Base-by-base conservation (phyloP, 35 echinoderm and acorn worm species). In the Lytechinus variegatus region DNA sequence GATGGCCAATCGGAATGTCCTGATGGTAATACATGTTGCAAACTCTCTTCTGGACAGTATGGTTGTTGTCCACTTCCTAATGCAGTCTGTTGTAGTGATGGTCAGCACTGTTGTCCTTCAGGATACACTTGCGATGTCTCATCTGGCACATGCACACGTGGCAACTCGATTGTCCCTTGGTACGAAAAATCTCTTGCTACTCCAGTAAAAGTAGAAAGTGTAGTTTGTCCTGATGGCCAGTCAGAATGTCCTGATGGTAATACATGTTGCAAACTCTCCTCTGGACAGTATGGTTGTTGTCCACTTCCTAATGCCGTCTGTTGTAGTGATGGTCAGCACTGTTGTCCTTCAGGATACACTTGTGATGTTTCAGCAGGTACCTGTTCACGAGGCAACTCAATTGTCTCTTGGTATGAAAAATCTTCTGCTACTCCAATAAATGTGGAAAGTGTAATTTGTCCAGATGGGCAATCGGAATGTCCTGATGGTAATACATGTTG, bases 281-380 rank as follows among this genome's bases (percentile, higher is more conserved):
- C 61, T 71, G 61, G 61, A 6, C 12, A 71, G 24, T 71, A 71
- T 71, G 61, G 61, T 71, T 71, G 61, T 71, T 71, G 61, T 71
- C 61, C 61, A 21, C 61, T 71, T 21, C 61, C 61, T 21, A 71
- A 71, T 71, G 97, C 97, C 54, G 94, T 96, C 0, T 98, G 97
- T 52, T 98, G 97, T n/a, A 72, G 54, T 93, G 97, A 98, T 95
- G 27, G 24, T 9, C 12, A 61, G 9, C 97, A 98, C 61, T 98
- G 96, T 86, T 98, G 97, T 95, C 97, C 97, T 4, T 58, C 52
- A 55, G 97, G 96, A 9, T 96, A 95, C 92, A 98, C 97, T 33
- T 98, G 97, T 94, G 61, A 19, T 71, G 61, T 71, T 21, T 86
- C 96, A 28, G 8, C 87, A 14, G 28, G 52, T 6, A 51, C 87